Base-by-base conservation (phyloP, 2,888 invertebrate genomes). In the Lampropteryx suffumata region DNA sequence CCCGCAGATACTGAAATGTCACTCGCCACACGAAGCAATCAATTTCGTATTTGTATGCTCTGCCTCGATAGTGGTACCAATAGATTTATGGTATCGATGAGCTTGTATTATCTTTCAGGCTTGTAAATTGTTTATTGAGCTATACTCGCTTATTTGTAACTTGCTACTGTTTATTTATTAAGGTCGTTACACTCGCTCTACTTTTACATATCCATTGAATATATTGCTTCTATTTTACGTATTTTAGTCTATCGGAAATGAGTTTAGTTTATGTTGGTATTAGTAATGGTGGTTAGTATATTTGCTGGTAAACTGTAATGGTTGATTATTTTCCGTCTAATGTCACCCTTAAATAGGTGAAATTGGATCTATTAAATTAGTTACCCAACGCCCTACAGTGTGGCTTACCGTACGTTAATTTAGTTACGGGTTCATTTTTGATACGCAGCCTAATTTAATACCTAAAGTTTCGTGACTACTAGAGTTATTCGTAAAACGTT, bases 41-140 rank as follows among this genome's bases (percentile, higher is more conserved):
- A 90, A 88, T 90, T 87, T 89, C 88, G 81, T 81, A 90, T 90
- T 89, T 88, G 90, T 89, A 88, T 79, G 77, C 80, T 73, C 75
- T 76, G 79, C 76, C 75, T 73, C 75, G 80, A 82, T 86, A 84
- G 77, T 76, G 76, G 73, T 80, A 74, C 71, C 68, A 80, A 79
- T 80, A 79, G 82, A 84, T 84, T 84, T 84, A 85, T 84, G 76
- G 78, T 69, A 73, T 71, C 69, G 71, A 76, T 76, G 72, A 69
- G 62, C 62, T 60, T 60, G 71, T 73, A 72, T 72, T 72, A 73
- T 71, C 65, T 73, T 68, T 64, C 61, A 61, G 63, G 32, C 50
- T 59, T 56, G 52, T 56, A 59, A 58, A 59, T 57, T 52, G 58
- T 65, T 62, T 57, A 62, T 57, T 56, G 55, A 47, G 37, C 35